Base-by-base conservation (phyloP, 2,113 vertebrate species). In the Ailurus styani region DNA sequence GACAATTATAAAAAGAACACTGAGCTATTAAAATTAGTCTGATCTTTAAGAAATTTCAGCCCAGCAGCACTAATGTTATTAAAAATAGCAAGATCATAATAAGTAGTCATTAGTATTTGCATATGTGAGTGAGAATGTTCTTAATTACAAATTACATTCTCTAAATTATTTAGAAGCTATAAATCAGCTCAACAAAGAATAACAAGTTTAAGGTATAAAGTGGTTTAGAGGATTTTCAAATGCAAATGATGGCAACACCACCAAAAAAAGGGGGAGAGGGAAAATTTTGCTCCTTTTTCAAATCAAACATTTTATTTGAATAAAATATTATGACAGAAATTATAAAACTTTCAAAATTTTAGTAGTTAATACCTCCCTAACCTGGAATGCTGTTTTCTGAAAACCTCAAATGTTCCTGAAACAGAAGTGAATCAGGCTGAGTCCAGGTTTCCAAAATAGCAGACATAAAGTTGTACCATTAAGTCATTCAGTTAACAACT, bases 91-190 rank as follows among this genome's bases (percentile, higher is more conserved):
- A 96, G 97, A 98, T 97, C 97, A 97, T 97, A 96, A 98, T 96
- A 98, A 98, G 96, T 96, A 98, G 93, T 98, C 97, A 98, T 98
- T 98, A 98, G 62, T 98, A 98, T 98, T 98, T 99, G 97, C 98
- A 98, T 98, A 98, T 42, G 50, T 98, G 98, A 96, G 88, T 98
- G 97, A 98, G 98, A 98, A 98, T 97, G 72, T 86, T 96, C 93
- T 98, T 98, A 98, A 98, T 98, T 98, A 94, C 83, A 98, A 98
- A 98, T 98, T 97, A 31, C 62, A 97, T 96, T 98, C 92, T 97
- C 57, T 50, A 98, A 98, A 98, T 98, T 97, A 98, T 98, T 98
- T 98, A 97, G 98, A 98, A 98, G 97, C 87, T 98, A 42, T 97
- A 99, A 98, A 98, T 98, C 96, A 98, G 93, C 84, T 95, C 29